Percentiles rank a stretch among this genome's conserved stretches.
Conservation (phyloP, 1,140 invertebrate species). For the Sarcophaga peregrina region DNA sequence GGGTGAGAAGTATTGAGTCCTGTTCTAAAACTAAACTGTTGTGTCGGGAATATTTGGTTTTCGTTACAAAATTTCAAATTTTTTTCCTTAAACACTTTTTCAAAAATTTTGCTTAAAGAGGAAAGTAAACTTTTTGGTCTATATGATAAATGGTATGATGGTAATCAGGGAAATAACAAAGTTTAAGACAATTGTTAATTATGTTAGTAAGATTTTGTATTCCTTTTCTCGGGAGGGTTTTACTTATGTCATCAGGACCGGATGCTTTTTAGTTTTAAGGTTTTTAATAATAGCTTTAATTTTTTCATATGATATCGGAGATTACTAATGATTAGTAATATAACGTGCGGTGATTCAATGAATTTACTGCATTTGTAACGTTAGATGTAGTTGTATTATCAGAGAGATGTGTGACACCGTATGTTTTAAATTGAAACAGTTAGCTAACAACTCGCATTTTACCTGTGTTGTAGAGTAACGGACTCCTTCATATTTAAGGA, state of each 20-base stretch:
- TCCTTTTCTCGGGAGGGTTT: constrained; percentile 2
- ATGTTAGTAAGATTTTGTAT: background rate
- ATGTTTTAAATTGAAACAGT: background rate
- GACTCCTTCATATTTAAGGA: background rate
- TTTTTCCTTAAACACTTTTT: background rate
- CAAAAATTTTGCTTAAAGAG: background rate
- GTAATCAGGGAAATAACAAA: background rate
- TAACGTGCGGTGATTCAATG: background rate
- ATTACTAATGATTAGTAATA: background rate
- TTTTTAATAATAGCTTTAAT: background rate
- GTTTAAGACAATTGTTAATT: background rate
- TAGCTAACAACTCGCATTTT: background rate
- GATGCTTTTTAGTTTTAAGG: background rate
- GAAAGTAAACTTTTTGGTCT: background rate
- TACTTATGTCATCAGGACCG: background rate
- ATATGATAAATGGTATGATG: background rate
- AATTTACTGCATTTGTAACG: background rate
- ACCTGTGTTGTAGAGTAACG: background rate
- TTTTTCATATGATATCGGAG: background rate
- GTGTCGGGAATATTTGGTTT: background rate
- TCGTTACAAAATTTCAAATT: background rate
- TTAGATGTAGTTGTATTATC: background rate
- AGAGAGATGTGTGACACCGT: background rate
- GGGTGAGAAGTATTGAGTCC: background rate
- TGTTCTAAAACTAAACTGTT: constrained; percentile 7